Percentiles rank a stretch among this genome's conserved stretches.
phyloP scores from a whole-genome alignment of 30 jellyfish, hydroid and myxozoan species.

The Sanderia malayensis region DNA sequence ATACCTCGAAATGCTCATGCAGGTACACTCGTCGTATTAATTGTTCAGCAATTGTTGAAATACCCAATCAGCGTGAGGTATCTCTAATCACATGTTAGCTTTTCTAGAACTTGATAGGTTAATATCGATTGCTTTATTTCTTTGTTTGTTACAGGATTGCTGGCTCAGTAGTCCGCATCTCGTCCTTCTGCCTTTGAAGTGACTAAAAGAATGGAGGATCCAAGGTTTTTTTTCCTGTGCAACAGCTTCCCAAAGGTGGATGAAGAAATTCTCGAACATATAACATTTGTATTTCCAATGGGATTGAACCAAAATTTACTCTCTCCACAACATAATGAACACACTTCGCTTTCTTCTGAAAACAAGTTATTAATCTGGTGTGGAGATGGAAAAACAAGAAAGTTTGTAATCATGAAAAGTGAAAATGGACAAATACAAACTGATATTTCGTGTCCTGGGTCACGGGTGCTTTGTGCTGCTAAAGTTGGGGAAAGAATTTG shows the following conservation, averaged over 20 bases:
- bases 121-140: no score
- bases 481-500: constrained; percentile 69
- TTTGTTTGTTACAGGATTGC: constrained; percentile 65
- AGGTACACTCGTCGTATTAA: constrained; percentile 28
- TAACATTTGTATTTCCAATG: constrained; percentile 61
- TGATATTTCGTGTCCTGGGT: constrained; percentile 70
- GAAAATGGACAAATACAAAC: constrained; percentile 46
- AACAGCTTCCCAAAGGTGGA: constrained; percentile 55
- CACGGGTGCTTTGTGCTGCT: constrained; percentile 85
- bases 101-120: no score
- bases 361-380: constrained; percentile 74
- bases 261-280: constrained; percentile 42
- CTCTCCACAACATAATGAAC: background rate
- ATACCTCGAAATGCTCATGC: constrained; percentile 66
- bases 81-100: no score
- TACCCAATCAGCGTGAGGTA: no score
- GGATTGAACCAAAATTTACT: no score
- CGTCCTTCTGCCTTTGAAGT: constrained; percentile 82
- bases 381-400: constrained; percentile 43
- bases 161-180: constrained; percentile 78
- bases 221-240: constrained; percentile 22
- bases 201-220: constrained; percentile 46
- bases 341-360: background rate
- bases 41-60: no score
- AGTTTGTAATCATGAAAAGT: constrained; percentile 51